Base-by-base conservation (phyloP, 92 coral and sea anemone genomes). In the Montipora capitata region DNA sequence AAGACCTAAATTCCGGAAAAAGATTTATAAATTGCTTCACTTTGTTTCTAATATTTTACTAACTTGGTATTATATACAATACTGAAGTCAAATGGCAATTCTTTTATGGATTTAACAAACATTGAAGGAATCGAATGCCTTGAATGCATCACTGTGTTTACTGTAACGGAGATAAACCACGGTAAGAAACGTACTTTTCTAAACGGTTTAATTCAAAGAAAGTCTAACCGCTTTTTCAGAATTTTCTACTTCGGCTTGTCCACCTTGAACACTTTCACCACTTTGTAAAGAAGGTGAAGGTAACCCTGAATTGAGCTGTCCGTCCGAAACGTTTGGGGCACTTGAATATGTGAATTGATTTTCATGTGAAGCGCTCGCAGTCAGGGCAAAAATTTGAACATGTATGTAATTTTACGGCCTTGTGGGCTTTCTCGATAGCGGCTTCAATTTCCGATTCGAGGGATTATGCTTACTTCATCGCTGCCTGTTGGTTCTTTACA, bases 361-460 rank as follows among this genome's bases (percentile, higher is more conserved):
- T 59, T 9, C 58, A 43, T 72, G 77, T 3, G 13, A 1, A 72
- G 59, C 57, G n/a, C 77, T 43, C 11, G 10, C 27, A 0, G 68
- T 39, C 52, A 12, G 27, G 68, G 40, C 68, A 18, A 35, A 73
- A 73, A 17, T 73, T 73, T 73, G 63, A 73, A 14, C 79, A n/a
- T n/a, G n/a, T 87, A 18, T 40, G 62, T 39, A 10, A 3, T 83
- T 88, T 80, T 13, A 80, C 17, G 65, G 77, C 66, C 59, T 81
- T 80, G 68, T 73, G 86, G 41, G 78, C 87, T 38, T 64, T 49
- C 56, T 87, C 82, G 16, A 80, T 87, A 1, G 85, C 87, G 67
- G 44, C 49, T 42, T 87, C 82, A 80, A 88, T 80, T 73, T 88
- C 77, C 85, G 45, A 61, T 76, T 88, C 92, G 0, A 81, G 73